phyloP scores from a whole-genome alignment of 2,888 invertebrate species.

The Platerodrilus igneus region DNA sequence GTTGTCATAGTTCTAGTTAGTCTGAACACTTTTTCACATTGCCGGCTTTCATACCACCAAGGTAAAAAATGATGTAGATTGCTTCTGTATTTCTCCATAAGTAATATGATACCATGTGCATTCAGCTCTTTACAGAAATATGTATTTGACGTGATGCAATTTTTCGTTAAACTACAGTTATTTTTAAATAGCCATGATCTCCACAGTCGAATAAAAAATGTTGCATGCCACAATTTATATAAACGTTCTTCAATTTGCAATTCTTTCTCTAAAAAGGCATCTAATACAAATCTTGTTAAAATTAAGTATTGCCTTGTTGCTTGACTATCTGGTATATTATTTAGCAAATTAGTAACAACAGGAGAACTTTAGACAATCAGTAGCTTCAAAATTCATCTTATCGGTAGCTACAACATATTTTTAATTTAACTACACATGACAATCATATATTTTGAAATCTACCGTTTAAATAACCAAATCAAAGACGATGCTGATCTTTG shows the following conservation, averaged over 20 bases:
- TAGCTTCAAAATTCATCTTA: slow-evolving; percentile 15
- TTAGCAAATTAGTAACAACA: neutral
- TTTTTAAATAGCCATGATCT: slow-evolving; percentile 10
- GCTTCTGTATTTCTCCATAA: too few species aligned
- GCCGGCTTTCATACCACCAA: neutral
- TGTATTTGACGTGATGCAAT: slow-evolving; percentile 12
- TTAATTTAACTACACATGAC: too few species aligned
- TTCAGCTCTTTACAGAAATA: slow-evolving; percentile 12
- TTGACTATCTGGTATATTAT: neutral
- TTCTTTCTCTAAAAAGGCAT: neutral
- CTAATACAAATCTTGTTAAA: neutral
- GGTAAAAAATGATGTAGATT: too few species aligned
- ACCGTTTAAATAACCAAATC: slow-evolving; percentile 3
- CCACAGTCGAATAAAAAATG: slow-evolving; percentile 13
- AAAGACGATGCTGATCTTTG: slow-evolving; percentile 2
- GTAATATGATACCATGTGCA: too few species aligned
- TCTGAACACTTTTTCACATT: neutral
- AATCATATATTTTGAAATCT: too few species aligned
- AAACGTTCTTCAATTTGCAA: slow-evolving; percentile 1
- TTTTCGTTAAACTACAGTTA: slow-evolving; percentile 7
- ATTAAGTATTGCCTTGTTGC: slow-evolving; percentile 1
- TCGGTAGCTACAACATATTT: too few species aligned
- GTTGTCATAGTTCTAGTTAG: neutral
- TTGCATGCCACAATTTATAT: slow-evolving; percentile 10
- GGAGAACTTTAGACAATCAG: slow-evolving; percentile 10